Evolutionary conservation across 2,113 vertebrate species (phyloP).

Genomic region (Gobius niger): DNA sequence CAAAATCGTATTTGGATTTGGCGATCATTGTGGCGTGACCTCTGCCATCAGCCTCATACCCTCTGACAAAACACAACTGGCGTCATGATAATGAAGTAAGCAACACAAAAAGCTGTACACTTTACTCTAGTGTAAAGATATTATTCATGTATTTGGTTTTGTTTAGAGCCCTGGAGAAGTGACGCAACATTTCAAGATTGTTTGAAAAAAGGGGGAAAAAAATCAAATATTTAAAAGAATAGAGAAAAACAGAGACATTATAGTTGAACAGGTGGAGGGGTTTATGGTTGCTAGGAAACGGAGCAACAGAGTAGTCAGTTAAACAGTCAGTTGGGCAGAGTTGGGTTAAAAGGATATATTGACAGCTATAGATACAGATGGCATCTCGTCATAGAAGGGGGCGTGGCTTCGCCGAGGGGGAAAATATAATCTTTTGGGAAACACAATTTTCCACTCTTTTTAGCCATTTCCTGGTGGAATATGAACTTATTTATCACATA

Average conservation of each 20-base stretch:
- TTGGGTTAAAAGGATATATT: too few species aligned
- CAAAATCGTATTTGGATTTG: conserved; percentile 94
- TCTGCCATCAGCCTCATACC: conserved; percentile 75
- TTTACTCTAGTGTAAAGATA: neutral
- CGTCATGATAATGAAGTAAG: neutral
- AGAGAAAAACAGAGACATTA: neutral
- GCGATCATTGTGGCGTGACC: conserved; percentile 82
- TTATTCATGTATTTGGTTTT: neutral
- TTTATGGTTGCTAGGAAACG: too few species aligned
- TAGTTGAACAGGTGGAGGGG: too few species aligned
- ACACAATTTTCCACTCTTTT: too few species aligned
- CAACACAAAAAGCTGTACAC: neutral
- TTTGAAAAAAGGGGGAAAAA: neutral
- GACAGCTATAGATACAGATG: too few species aligned
- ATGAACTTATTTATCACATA: too few species aligned
- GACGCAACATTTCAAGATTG: conserved; percentile 41
- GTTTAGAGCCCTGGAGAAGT: conserved; percentile 78
- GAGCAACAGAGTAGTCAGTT: too few species aligned
- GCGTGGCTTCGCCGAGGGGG: too few species aligned
- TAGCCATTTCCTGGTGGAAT: too few species aligned
- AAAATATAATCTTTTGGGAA: too few species aligned
- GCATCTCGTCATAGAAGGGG: too few species aligned
- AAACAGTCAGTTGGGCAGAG: too few species aligned
- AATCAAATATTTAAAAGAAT: neutral
- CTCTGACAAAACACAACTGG: conserved; percentile 67